These are phyloP conservation scores for Musca vetustissima DNA, from an alignment of 1,140 invertebrate genomes.

Conservation along the genomic window DNA sequence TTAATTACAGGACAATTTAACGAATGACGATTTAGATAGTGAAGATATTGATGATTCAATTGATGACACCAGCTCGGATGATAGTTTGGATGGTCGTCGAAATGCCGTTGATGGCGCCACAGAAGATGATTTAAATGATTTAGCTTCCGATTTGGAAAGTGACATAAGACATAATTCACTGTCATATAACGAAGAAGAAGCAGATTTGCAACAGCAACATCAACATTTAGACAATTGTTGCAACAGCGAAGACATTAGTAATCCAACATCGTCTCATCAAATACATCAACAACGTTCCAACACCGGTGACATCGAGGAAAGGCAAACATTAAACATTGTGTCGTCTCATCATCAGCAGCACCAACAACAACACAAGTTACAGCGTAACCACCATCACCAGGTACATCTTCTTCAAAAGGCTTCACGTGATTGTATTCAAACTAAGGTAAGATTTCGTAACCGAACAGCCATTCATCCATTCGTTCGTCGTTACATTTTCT, in stretches of 20 bases:
- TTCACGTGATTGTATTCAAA: constrained; percentile 51
- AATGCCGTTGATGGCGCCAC: constrained; percentile 42
- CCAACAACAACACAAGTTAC: not conserved
- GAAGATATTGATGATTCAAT: constrained; percentile 36
- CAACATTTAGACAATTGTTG: constrained; percentile 13
- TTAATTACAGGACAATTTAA: constrained; percentile 26
- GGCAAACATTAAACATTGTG: constrained; percentile 25
- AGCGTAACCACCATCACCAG: not conserved
- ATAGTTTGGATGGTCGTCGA: constrained; percentile 34
- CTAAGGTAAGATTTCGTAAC: constrained; percentile 39
- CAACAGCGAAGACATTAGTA: not conserved
- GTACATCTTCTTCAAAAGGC: constrained; percentile 13
- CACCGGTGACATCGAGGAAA: constrained; percentile 14
- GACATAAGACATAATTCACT: constrained; percentile 32
- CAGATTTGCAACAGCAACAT: not conserved
- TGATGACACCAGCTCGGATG: constrained; percentile 41
- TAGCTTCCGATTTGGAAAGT: constrained; percentile 46
- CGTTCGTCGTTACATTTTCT: no score
- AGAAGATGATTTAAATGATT: constrained; percentile 51
- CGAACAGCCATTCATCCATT: no score
- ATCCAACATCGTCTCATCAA: constrained; percentile 28
- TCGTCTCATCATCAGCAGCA: not conserved
- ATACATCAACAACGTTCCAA: constrained; percentile 38
- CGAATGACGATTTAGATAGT: constrained; percentile 19
- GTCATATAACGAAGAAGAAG: constrained; percentile 25